These are phyloP conservation scores for Gymnoscelis rufifasciata DNA, from an alignment of 2,888 invertebrate genomes.

Conservation along the genomic window DNA sequence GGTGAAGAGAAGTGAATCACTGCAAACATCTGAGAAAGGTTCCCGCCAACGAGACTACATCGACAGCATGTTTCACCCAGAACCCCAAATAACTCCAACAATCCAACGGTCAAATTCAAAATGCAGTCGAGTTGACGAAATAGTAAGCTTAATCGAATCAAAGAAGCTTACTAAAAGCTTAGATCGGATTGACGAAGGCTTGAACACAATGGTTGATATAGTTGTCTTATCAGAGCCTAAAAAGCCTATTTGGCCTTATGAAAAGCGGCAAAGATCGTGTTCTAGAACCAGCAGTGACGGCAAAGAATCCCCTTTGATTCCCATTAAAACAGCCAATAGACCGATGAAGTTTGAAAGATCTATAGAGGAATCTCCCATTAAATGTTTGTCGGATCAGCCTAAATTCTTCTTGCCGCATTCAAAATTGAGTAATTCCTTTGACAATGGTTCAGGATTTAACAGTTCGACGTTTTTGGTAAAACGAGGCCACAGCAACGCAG, in stretches of 20 bases:
- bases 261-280: constrained; percentile 61
- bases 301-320: constrained; percentile 59
- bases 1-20: constrained; percentile 72
- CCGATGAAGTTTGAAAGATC: constrained; percentile 47
- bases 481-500: constrained; percentile 81
- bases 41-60: constrained; percentile 73
- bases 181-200: constrained; percentile 86
- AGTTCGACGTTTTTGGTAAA: constrained; percentile 80
- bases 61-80: constrained; percentile 80
- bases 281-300: constrained; percentile 66
- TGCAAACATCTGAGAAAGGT: constrained; percentile 67
- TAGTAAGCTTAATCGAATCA: constrained; percentile 78
- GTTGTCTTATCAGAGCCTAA: constrained; percentile 81
- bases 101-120: constrained; percentile 47
- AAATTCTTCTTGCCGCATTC: constrained; percentile 58
- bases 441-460: constrained; percentile 54
- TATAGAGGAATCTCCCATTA: constrained; percentile 47
- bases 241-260: constrained; percentile 63
- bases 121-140: constrained; percentile 69
- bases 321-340: constrained; percentile 55
- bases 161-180: constrained; percentile 85
- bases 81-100: constrained; percentile 65
- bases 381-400: constrained; percentile 46
- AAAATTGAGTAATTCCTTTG: constrained; percentile 58
- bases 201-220: constrained; percentile 85